These are phyloP conservation scores for Tupaia chinensis DNA, from an alignment of 2,113 vertebrate species.

Conservation along the genomic window DNA sequence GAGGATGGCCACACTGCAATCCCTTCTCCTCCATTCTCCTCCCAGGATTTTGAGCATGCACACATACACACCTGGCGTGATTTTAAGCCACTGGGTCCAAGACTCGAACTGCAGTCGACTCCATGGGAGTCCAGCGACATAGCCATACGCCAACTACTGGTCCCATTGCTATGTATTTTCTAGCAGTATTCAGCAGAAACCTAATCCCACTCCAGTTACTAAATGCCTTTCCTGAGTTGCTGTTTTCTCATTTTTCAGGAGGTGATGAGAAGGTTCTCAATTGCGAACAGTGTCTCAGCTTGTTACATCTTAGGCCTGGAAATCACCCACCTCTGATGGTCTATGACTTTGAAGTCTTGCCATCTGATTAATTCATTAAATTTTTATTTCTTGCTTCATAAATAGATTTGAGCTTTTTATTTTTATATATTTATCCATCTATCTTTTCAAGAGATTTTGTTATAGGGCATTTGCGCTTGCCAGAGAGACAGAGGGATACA, in stretches of 20 bases:
- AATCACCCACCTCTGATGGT: not conserved
- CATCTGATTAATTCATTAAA: not conserved
- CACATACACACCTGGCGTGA: too few species aligned
- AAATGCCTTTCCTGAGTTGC: not conserved
- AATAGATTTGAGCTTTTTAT: not conserved
- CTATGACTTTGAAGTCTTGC: not conserved
- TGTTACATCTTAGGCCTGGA: not conserved
- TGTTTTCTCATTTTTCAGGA: not conserved
- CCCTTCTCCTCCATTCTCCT: too few species aligned
- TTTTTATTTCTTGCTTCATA: not conserved
- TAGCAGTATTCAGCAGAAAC: not conserved
- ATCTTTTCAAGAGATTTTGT: too few species aligned
- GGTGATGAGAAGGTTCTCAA: not conserved
- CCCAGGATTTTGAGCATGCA: too few species aligned
- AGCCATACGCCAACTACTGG: too few species aligned
- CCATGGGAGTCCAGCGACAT: too few species aligned
- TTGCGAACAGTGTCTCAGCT: not conserved
- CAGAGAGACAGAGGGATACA: too few species aligned
- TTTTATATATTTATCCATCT: too few species aligned
- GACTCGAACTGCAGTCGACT: too few species aligned
- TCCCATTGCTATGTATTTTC: not conserved
- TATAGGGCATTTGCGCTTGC: too few species aligned
- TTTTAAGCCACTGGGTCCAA: too few species aligned
- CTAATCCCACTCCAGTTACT: conserved; percentile 12
- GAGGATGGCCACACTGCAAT: too few species aligned